These are phyloP conservation scores for Ischnus inquisitorius DNA, from an alignment of 2,888 invertebrate species.

Conservation along the genomic window DNA sequence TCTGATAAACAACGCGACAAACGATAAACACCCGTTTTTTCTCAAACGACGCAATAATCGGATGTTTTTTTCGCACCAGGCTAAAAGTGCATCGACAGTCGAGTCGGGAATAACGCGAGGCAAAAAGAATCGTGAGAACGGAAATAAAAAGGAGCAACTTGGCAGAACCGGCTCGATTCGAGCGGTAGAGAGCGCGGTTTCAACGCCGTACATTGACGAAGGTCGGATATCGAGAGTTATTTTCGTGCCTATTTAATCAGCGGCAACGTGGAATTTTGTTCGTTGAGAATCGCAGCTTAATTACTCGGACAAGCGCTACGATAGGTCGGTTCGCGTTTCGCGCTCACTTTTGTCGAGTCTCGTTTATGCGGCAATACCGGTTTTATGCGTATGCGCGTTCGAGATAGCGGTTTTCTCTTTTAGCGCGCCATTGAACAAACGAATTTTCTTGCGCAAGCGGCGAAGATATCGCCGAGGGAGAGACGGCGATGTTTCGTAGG, in stretches of 20 bases:
- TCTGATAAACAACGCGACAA: no score
- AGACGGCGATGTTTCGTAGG: neutral
- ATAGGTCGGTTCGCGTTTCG: neutral
- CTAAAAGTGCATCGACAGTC: no score
- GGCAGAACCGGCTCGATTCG: slow-evolving; percentile 41
- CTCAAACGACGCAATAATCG: no score
- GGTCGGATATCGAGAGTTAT: slow-evolving; percentile 17
- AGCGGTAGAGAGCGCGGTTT: slow-evolving; percentile 2
- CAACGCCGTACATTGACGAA: neutral
- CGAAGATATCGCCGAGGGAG: neutral
- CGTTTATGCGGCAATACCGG: slow-evolving; percentile 12
- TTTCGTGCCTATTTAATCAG: neutral
- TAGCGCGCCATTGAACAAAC: neutral
- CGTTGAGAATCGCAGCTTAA: neutral
- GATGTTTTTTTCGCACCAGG: no score
- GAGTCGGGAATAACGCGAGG: neutral
- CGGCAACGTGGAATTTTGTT: neutral
- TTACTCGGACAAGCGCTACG: neutral
- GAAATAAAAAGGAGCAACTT: neutral
- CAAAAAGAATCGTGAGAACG: neutral
- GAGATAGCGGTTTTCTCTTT: neutral
- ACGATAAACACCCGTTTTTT: no score
- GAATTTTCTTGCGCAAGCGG: neutral
- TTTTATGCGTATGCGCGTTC: neutral
- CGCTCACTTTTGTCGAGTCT: neutral